Evolutionary conservation across 1,140 invertebrate genomes (phyloP), one percentile per base, ranked within the genome.

Genomic region (Leptestheria dahalacensis): DNA sequence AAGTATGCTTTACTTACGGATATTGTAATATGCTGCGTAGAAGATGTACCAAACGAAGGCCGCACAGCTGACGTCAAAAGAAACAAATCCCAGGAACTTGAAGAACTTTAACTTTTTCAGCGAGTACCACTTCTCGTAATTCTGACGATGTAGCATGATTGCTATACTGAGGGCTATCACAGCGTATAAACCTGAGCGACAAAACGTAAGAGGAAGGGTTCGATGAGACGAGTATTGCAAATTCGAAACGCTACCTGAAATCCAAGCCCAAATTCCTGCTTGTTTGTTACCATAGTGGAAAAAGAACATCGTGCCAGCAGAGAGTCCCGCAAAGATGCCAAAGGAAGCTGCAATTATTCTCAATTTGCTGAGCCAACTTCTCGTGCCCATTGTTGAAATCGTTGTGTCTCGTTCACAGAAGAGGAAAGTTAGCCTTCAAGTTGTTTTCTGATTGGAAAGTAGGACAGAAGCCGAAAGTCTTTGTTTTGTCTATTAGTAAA

Each of bases 1-100:
- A 29, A 41, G 15, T 9, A 50, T 9, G 11, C 23, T 11, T 24
- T 2, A 60, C 58, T 60, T 51, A 60, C 58, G 58, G 21, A 60
- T 60, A 25, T 53, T 26, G 48, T 60, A 60, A 20, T 60, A 60
- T 28, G 49, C 58, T 9, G 58, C 58, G 51, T 60, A 60, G 26
- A 60, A 60, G 21, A 60, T 25, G 48, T 60, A 60, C 58, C 58
- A 60, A 4, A 52, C 26, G n/a, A 60, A 60, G 26, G 23, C 58
- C 2, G 51, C 58, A 52, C 49, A 18, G 26, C 58, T 29, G 1
- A 52, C 25, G 26, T 29, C 25, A 23, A 49, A 25, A 20, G 52
- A 15, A 6, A 60, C n/a, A 29, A 60, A 60, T 9, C 47, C 58
- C 24, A 60, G 21, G 21, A 51, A 29, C 28, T 60, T 24, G 21